Conservation (phyloP, 2,113 vertebrate genomes). For the Mobula hypostoma region DNA sequence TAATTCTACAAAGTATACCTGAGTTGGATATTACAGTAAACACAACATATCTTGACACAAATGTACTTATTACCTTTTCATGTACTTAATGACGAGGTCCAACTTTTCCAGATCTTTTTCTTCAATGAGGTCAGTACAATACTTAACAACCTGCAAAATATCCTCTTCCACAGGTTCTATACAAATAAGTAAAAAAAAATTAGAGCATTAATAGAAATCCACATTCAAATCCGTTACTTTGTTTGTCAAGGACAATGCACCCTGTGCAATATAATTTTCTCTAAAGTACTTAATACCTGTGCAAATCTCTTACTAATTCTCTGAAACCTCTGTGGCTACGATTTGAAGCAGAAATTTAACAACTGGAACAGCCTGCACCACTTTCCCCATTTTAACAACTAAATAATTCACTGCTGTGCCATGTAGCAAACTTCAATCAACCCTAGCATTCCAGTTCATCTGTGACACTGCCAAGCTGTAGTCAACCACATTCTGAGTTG, state of each 20-base stretch:
- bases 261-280: not conserved
- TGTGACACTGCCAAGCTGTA: not conserved
- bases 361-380: not conserved
- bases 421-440: not conserved
- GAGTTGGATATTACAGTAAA: not conserved
- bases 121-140: slow-evolving; percentile 93
- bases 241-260: not conserved
- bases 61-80: slow-evolving; percentile 73
- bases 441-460: not conserved
- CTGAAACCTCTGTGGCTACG: not conserved
- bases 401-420: not conserved
- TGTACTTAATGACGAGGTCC: slow-evolving; percentile 93
- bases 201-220: not conserved
- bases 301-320: not conserved
- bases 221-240: not conserved
- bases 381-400: not conserved
- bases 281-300: not conserved
- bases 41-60: not conserved
- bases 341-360: not conserved
- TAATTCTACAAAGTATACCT: not conserved
- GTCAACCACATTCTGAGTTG: not conserved
- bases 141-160: slow-evolving; percentile 92
- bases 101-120: slow-evolving; percentile 93
- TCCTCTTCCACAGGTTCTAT: slow-evolving; percentile 98
- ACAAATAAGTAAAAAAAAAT: slow-evolving; percentile 24